These are phyloP conservation scores for Aphis craccivora DNA, from an alignment of 1,140 invertebrate genomes.

Conservation along the genomic window DNA sequence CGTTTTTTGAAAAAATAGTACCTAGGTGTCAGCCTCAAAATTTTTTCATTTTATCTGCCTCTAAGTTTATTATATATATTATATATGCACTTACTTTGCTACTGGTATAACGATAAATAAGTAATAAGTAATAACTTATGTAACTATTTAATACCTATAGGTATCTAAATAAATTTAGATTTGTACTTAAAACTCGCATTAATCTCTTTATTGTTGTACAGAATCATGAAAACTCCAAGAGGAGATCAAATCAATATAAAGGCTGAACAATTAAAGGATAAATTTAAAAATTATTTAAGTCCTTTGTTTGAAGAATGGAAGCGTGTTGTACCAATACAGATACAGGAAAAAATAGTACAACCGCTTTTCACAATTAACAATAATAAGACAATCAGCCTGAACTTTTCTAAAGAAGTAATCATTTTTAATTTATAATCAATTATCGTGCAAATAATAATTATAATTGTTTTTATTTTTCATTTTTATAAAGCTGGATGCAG, in stretches of 20 bases:
- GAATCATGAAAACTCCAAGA: slow-evolving; percentile 49
- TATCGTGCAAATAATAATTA: background rate
- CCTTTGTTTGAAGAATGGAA: slow-evolving; percentile 32
- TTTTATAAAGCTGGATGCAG: slow-evolving; percentile 26
- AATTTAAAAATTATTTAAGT: slow-evolving; percentile 24
- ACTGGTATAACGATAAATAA: too few relatives aligned
- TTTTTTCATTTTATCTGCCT: too few relatives aligned
- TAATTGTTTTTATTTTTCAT: background rate
- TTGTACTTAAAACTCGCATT: background rate
- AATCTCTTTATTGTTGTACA: background rate
- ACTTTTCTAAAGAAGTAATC: slow-evolving; percentile 43
- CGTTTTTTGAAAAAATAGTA: too few relatives aligned
- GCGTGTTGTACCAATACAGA: background rate
- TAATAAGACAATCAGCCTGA: slow-evolving; percentile 5
- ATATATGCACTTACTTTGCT: too few relatives aligned
- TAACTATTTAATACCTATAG: too few relatives aligned
- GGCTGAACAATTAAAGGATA: background rate
- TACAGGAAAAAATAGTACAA: background rate
- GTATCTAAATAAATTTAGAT: too few relatives aligned
- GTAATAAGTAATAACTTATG: too few relatives aligned
- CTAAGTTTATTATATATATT: too few relatives aligned
- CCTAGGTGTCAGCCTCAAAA: too few relatives aligned
- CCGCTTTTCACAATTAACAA: slow-evolving; percentile 19
- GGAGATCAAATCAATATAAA: background rate
- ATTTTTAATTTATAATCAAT: background rate